Percentiles rank a stretch among this genome's conserved stretches.
Conservation (phyloP, 2,888 invertebrate species). For the Oscheius sp. region DNA sequence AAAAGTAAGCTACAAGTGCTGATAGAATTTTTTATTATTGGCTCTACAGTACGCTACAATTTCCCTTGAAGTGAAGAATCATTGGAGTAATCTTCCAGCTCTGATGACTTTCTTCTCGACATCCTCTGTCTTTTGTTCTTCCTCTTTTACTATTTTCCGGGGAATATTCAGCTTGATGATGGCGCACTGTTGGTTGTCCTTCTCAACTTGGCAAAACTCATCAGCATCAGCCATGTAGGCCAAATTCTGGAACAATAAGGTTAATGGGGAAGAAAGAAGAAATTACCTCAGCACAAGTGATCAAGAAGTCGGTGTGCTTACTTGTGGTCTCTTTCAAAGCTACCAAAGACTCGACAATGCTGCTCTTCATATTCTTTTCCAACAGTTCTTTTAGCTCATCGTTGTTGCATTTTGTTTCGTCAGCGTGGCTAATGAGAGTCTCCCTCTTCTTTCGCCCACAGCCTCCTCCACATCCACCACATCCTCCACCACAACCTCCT, state of each 20-base stretch:
- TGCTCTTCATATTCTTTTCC: conserved; percentile 48
- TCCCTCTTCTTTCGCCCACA: conserved; percentile 52
- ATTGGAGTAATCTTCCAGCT: neutral
- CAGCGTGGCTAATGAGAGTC: conserved; percentile 49
- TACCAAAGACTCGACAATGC: conserved; percentile 41
- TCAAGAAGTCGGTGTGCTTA: conserved; percentile 38
- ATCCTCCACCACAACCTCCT: conserved; percentile 1
- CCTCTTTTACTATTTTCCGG: conserved; percentile 22
- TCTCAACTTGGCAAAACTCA: conserved; percentile 49
- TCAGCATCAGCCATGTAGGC: conserved; percentile 52
- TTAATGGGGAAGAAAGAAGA: too few relatives aligned
- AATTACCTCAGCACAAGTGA: conserved; percentile 46
- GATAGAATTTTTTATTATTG: too few relatives aligned
- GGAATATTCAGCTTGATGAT: conserved; percentile 46
- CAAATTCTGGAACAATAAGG: conserved; percentile 26
- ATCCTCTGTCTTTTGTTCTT: too few relatives aligned
- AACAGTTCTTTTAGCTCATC: conserved; percentile 50
- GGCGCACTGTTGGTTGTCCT: conserved; percentile 44
- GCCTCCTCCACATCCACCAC: conserved; percentile 3
- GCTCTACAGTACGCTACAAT: too few relatives aligned
- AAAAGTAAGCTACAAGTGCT: too few relatives aligned
- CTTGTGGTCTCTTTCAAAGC: conserved; percentile 43
- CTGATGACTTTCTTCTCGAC: neutral
- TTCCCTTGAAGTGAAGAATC: too few relatives aligned
- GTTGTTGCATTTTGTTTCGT: conserved; percentile 50